phyloP scores from a whole-genome alignment of 1,140 invertebrate species.

The Spodoptera frugiperda region DNA sequence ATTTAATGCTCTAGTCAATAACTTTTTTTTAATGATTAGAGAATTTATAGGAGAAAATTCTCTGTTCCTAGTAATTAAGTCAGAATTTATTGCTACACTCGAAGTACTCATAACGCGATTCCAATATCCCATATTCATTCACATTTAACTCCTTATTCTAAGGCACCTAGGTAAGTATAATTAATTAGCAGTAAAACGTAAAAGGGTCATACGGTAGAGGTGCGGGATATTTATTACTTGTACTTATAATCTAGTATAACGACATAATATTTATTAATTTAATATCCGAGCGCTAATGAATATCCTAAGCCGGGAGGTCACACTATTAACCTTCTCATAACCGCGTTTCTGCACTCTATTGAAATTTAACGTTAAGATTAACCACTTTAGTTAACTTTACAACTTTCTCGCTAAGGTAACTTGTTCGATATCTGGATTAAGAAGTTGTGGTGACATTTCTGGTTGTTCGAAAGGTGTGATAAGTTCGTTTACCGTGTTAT shows the following conservation, averaged over 20 bases:
- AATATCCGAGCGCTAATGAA: conserved; percentile 31
- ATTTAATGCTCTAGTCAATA: neutral
- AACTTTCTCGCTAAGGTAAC: conserved; percentile 3
- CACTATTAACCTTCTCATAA: conserved; percentile 50
- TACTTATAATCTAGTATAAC: neutral
- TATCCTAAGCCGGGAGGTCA: conserved; percentile 42
- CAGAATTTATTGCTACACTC: too few species aligned
- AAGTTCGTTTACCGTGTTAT: neutral
- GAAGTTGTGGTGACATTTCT: neutral
- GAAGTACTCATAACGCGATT: too few species aligned
- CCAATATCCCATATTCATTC: too few species aligned
- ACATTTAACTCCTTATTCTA: too few species aligned
- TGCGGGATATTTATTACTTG: too few species aligned
- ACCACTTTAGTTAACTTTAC: neutral
- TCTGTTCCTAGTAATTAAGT: too few species aligned
- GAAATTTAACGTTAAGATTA: conserved; percentile 6
- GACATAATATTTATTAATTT: neutral
- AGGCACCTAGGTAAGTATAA: too few species aligned
- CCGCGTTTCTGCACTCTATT: neutral
- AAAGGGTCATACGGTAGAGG: too few species aligned
- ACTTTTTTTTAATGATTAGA: too few species aligned
- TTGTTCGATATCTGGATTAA: neutral
- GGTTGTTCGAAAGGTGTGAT: conserved; percentile 6
- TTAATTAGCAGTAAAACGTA: too few species aligned
- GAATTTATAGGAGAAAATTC: too few species aligned